phyloP scores from a whole-genome alignment of 1,140 invertebrate genomes.

The Matsumurasca onukii region DNA sequence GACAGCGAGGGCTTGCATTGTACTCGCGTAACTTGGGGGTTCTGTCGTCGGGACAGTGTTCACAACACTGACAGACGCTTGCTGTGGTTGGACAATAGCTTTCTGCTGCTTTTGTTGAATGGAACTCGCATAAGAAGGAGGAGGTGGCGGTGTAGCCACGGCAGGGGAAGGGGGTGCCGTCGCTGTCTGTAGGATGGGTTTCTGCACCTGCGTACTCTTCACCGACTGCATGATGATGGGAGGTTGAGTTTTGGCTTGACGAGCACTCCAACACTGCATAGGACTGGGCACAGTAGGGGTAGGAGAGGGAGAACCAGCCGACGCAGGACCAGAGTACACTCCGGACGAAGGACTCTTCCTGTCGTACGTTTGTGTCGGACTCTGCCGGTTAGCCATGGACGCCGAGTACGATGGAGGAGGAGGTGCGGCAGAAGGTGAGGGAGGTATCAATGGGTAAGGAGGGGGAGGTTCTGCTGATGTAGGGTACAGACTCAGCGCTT shows the following conservation, averaged over 20 bases:
- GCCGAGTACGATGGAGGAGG: conserved; percentile 81
- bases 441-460: conserved; percentile 67
- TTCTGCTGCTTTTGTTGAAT: conserved; percentile 70
- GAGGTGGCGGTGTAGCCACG: conserved; percentile 54
- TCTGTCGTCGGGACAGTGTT: conserved; percentile 76
- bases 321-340: conserved; percentile 77
- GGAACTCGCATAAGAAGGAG: conserved; percentile 76
- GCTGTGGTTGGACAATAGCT: conserved; percentile 48
- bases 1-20: conserved; percentile 80
- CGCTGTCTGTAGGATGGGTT: conserved; percentile 90
- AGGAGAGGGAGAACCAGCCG: conserved; percentile 77
- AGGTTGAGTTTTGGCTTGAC: conserved; percentile 80
- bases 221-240: conserved; percentile 96
- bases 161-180: conserved; percentile 80
- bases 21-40: conserved; percentile 88
- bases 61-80: conserved; percentile 49
- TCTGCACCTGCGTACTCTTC: conserved; percentile 91
- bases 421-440: conserved; percentile 61
- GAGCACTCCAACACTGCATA: conserved; percentile 71
- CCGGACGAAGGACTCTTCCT: conserved; percentile 75
- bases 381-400: conserved; percentile 82
- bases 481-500: conserved; percentile 70
- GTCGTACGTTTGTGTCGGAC: conserved; percentile 74
- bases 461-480: conserved; percentile 58
- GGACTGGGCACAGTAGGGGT: conserved; percentile 66